Evolutionary conservation across 2,888 invertebrate species (phyloP).

Genomic region (Drosophila meridionalis): DNA sequence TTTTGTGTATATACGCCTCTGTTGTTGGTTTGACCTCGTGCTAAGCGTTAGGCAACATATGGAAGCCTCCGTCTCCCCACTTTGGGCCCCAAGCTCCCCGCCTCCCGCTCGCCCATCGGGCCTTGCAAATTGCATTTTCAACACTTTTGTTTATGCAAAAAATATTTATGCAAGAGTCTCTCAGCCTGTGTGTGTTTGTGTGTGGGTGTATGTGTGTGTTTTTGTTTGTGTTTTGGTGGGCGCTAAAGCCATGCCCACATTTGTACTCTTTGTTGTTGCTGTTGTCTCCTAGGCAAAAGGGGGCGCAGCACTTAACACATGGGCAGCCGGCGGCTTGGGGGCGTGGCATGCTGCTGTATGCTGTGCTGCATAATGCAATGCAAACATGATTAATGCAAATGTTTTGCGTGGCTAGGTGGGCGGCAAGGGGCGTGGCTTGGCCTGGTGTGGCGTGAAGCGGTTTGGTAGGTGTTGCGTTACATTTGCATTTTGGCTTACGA

Average conservation of each 20-base stretch:
- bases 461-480: slow-evolving; percentile 71
- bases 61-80: accelerated
- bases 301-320: slow-evolving; percentile 48
- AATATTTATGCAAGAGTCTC: slow-evolving; percentile 75
- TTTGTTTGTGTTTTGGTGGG: slow-evolving; percentile 25
- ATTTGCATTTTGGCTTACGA: slow-evolving; percentile 75
- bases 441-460: slow-evolving; percentile 4
- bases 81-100: not conserved
- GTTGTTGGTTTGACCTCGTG: slow-evolving; percentile 70
- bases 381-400: slow-evolving; percentile 81
- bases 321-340: not conserved
- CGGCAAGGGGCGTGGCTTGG: slow-evolving; percentile 27
- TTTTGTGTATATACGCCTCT: not conserved
- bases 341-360: slow-evolving; percentile 43
- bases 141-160: slow-evolving; percentile 78
- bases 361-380: slow-evolving; percentile 77
- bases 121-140: slow-evolving; percentile 76
- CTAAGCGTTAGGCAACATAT: slow-evolving; percentile 42
- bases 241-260: slow-evolving; percentile 52
- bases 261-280: slow-evolving; percentile 15
- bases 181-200: slow-evolving; percentile 26
- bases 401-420: slow-evolving; percentile 70
- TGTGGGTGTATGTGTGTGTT: slow-evolving; percentile 10
- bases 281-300: slow-evolving; percentile 19
- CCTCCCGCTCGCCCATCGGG: not conserved